Evolutionary conservation across 2,888 invertebrate species (phyloP), one percentile per base, ranked within the genome.

Genomic region (Perizoma affinitatum): DNA sequence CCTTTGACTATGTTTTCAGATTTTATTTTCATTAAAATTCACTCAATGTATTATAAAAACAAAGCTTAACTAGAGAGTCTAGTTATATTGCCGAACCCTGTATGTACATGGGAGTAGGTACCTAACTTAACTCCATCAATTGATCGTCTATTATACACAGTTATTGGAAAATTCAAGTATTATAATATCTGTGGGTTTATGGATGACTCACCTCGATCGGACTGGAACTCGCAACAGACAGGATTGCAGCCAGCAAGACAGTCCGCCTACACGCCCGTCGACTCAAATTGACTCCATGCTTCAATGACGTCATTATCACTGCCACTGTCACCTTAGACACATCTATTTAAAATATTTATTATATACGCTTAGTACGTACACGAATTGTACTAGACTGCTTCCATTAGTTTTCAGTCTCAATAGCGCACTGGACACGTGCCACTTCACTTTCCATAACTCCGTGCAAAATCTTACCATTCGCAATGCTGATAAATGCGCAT

Each of bases 271-370:
- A 95, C 65, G 95, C 95, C 70, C 95, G 93, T 71, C 95, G 88
- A 72, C 95, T 95, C 76, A 95, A 86, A 84, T 95, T 95, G 77
- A 95, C 95, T 79, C 95, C 94, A 85, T 95, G 95, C 85, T 93
- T 91, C 79, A 95, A 83, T 64, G 94, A 92, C 80, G 93, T 93
- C 94, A 93, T 94, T 63, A 74, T 78, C 68, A 58, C 63, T 71
- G 67, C 35, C 70, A 67, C 64, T 72, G 73, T 83, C 80, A 83
- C 82, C 81, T 74, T 74, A 50, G 68, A 57, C 73, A 74, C 84
- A 83, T 80, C 70, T 71, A 77, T 70, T 61, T 68, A 72, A 66
- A 64, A 59, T 58, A 42, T 48, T 43, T 50, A 41, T 34, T 47
- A 56, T 49, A 63, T 48, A 43, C 60, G 52, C 52, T 9, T 38